Percentiles rank a stretch among this genome's conserved stretches.
Conservation (phyloP, 1,140 invertebrate species). For the Manduca sexta region DNA sequence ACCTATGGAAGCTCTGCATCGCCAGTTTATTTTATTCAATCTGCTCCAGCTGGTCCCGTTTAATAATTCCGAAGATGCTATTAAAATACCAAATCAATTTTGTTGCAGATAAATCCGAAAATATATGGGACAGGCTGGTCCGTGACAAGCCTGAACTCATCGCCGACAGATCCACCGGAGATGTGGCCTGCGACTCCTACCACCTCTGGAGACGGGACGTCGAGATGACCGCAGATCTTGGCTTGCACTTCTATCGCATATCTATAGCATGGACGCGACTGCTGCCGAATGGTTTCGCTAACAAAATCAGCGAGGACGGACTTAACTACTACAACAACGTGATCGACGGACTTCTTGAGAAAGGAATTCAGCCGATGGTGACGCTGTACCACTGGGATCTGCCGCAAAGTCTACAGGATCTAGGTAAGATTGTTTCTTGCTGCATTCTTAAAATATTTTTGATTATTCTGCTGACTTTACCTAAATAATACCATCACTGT, state of each 20-base stretch:
- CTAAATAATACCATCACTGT: not conserved
- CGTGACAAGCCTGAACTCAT: slow-evolving; percentile 60
- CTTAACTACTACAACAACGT: slow-evolving; percentile 54
- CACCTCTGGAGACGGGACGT: slow-evolving; percentile 52
- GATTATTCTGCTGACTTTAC: not conserved
- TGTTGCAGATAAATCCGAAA: slow-evolving; percentile 61
- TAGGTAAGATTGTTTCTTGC: slow-evolving; percentile 14
- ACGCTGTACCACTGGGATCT: too few species aligned
- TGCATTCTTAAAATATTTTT: not conserved
- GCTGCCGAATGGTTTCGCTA: slow-evolving; percentile 11
- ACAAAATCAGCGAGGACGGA: slow-evolving; percentile 5
- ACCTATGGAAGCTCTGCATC: not conserved
- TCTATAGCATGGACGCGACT: slow-evolving; percentile 21
- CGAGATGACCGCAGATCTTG: slow-evolving; percentile 16
- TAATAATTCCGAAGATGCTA: not conserved
- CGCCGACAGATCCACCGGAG: slow-evolving; percentile 54
- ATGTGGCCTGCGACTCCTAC: slow-evolving; percentile 73
- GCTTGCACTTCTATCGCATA: slow-evolving; percentile 27
- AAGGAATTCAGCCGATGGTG: slow-evolving; percentile 72
- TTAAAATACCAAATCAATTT: not conserved
- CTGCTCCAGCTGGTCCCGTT: not conserved
- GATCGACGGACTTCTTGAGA: slow-evolving; percentile 66
- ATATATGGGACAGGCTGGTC: slow-evolving; percentile 66
- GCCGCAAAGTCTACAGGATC: too few species aligned
- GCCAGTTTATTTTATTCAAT: not conserved